A percentile compares a stretch with the other conserved stretches of the same genome.
These are phyloP conservation scores for Plotosus lineatus DNA, from an alignment of 2,113 vertebrate species.

Conservation along the genomic window DNA sequence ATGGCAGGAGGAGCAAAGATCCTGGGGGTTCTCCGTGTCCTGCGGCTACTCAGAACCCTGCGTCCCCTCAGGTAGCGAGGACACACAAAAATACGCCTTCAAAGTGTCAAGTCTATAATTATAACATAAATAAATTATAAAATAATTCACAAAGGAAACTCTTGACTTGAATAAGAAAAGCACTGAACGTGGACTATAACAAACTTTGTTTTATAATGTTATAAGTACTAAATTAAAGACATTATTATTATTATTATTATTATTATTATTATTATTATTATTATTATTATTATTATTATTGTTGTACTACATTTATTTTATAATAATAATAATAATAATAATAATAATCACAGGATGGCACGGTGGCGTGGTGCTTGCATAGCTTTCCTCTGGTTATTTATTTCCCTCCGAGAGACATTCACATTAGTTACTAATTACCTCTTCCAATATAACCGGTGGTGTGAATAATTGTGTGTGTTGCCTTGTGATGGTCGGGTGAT, in stretches of 20 bases:
- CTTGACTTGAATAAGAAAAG: neutral
- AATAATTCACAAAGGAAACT: neutral
- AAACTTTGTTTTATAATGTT: neutral
- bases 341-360: no score
- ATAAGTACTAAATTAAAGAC: neutral
- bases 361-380: no score
- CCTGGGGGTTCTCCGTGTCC: conserved; percentile 83
- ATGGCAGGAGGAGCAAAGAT: conserved; percentile 85
- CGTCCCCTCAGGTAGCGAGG: conserved; percentile 82
- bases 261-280: no score
- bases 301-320: neutral
- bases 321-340: neutral
- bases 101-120: neutral
- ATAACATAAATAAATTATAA: neutral
- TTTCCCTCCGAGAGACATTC: no score
- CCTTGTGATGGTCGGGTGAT: no score
- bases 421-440: no score
- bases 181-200: neutral
- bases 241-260: neutral
- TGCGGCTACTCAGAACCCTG: conserved; percentile 80
- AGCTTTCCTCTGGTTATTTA: no score
- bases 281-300: no score
- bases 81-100: neutral
- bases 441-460: no score
- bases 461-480: no score